These are phyloP conservation scores for Tetraneura akinire DNA, from an alignment of 1,140 invertebrate species.

Conservation along the genomic window DNA sequence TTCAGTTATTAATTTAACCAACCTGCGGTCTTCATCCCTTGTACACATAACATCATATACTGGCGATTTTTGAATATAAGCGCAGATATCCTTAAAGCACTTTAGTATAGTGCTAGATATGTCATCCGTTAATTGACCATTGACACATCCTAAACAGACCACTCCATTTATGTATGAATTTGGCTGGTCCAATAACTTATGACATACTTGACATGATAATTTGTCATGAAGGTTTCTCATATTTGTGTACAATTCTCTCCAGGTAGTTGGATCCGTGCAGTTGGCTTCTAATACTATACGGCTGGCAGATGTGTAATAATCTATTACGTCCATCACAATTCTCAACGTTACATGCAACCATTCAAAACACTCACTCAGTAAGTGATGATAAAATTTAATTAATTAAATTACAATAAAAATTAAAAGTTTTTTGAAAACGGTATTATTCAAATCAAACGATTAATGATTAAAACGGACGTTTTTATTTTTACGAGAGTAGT, in stretches of 20 bases:
- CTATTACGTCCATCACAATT: background rate
- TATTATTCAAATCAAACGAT: too few relatives aligned
- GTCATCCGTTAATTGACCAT: background rate
- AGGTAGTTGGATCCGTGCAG: slow-evolving; percentile 69
- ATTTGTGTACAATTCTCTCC: slow-evolving; percentile 79
- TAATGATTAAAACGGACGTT: too few relatives aligned
- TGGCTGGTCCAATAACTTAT: background rate
- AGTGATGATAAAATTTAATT: too few relatives aligned
- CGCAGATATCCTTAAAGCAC: slow-evolving; percentile 19
- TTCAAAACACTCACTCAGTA: too few relatives aligned
- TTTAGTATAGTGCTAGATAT: background rate
- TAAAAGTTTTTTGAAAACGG: too few relatives aligned
- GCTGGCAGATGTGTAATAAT: background rate
- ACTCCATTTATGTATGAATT: background rate
- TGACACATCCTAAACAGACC: background rate
- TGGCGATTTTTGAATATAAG: slow-evolving; percentile 8
- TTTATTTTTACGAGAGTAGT: too few relatives aligned
- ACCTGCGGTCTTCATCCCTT: background rate
- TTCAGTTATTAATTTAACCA: slow-evolving; percentile 7
- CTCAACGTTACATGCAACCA: too few relatives aligned
- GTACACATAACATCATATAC: background rate
- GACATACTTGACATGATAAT: background rate
- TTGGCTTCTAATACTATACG: slow-evolving; percentile 66
- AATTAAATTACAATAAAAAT: too few relatives aligned
- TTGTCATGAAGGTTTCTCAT: slow-evolving; percentile 74